phyloP scores from a whole-genome alignment of 2,888 invertebrate genomes.

The Sericinus montela region DNA sequence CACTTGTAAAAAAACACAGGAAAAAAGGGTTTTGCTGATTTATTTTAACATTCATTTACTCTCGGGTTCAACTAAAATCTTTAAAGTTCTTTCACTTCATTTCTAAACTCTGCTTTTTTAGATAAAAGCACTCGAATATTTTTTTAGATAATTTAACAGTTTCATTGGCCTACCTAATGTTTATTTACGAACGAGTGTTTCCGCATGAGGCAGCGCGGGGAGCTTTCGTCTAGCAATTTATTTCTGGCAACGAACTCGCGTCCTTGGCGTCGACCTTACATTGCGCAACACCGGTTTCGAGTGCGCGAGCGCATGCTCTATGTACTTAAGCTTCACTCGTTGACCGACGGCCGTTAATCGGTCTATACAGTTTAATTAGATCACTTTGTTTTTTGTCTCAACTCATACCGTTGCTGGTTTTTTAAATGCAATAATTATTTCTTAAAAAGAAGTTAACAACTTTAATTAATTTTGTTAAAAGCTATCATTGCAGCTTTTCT shows the following conservation, averaged over 20 bases:
- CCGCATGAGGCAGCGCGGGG: conserved; percentile 18
- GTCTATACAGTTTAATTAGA: not conserved
- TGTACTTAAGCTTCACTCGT: conserved; percentile 17
- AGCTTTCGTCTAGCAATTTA: conserved; percentile 50
- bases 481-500: no score
- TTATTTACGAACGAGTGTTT: conserved; percentile 13
- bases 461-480: no score
- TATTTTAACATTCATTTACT: no score
- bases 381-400: not conserved
- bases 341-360: not conserved
- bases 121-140: no score
- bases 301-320: conserved; percentile 55
- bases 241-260: conserved; percentile 76
- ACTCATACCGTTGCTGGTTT: not conserved
- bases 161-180: conserved; percentile 5
- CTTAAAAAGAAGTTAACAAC: no score
- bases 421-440: no score
- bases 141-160: not conserved
- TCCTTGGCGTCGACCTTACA: conserved; percentile 77
- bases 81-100: no score
- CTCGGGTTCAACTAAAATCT: no score
- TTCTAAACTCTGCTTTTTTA: no score
- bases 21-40: no score
- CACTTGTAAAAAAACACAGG: no score
- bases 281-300: conserved; percentile 76